A percentile compares a stretch with the other conserved stretches of the same genome.
These are phyloP conservation scores for Geotrypetes seraphini DNA, from an alignment of 2,797 vertebrate genomes.

Conservation along the genomic window DNA sequence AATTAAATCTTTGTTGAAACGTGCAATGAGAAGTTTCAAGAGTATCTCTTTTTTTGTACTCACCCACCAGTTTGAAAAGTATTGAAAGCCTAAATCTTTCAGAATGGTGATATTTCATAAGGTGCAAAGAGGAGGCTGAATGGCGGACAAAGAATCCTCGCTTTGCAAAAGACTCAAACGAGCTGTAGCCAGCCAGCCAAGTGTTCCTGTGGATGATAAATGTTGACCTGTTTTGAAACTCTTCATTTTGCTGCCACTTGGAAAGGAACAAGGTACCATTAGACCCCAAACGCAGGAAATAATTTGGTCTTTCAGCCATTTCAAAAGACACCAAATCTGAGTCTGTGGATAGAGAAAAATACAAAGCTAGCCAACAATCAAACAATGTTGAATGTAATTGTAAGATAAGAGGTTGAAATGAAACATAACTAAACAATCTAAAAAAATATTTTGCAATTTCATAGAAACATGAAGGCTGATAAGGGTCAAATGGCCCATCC, in stretches of 20 bases:
- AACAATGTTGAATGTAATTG: too few relatives aligned
- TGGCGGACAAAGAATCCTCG: conserved; percentile 74
- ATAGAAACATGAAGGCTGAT: too few relatives aligned
- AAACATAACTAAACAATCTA: too few relatives aligned
- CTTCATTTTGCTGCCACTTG: conserved; percentile 66
- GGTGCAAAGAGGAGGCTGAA: conserved; percentile 50
- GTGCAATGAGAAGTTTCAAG: too few relatives aligned
- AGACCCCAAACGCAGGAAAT: conserved; percentile 63
- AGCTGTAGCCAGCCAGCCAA: conserved; percentile 73
- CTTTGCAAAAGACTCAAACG: conserved; percentile 76
- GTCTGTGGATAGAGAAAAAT: too few relatives aligned
- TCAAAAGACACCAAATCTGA: conserved; percentile 79
- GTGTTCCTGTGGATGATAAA: conserved; percentile 78
- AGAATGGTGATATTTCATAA: conserved; percentile 69
- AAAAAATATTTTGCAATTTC: too few relatives aligned
- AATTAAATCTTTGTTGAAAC: too few relatives aligned
- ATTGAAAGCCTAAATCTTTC: conserved; percentile 71
- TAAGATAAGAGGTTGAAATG: too few relatives aligned
- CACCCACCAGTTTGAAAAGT: conserved; percentile 79
- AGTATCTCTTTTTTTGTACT: conserved; percentile 18
- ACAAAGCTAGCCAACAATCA: too few relatives aligned
- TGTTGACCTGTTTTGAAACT: conserved; percentile 74
- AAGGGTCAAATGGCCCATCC: too few relatives aligned
- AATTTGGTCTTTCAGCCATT: conserved; percentile 79
- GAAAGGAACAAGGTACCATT: conserved; percentile 61